Base-by-base conservation (phyloP, 2,797 vertebrate species). In the Oreonectes daqikongensis region DNA sequence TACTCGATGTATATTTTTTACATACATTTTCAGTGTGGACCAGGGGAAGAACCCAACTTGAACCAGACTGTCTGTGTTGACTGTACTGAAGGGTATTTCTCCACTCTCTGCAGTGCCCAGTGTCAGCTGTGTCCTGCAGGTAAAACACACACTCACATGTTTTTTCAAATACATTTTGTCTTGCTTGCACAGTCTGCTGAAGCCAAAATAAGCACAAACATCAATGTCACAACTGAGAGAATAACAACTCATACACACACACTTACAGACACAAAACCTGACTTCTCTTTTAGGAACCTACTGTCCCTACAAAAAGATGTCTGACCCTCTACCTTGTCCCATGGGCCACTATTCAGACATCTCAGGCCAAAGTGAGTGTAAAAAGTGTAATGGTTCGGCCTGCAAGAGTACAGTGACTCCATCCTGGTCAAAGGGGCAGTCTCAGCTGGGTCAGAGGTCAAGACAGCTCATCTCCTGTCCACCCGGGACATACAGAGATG, bases 121-220 rank as follows among this genome's bases (percentile, higher is more conserved):
- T 94, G 92, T 86, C 86, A 92, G 64, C 88, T 81, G 35, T 96
- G 94, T 87, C 92, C 92, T 17, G 84, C 90, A 91, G 95, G 96
- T 96, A 89, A 77, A 69, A 30, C 22, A 67, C 6, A 48, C 52
- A 22, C 38, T 64, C 72, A n/a, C 50, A 59, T 67, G 52, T 76
- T 78, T 83, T 80, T 83, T 83, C 72, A 85, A 69, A 44, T 77
- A 22, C 76, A 85, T 76, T 67, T 32, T 80, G 78, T 80, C 67
- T 60, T 44, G 30, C 60, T 79, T 77, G 77, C 74, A 71, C 79
- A n/a, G n/a, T n/a, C 77, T n/a, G 18, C 22, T 50, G 35, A 38
- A 38, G 32, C 9, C 55, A 40, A 63, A 75, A 55, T 73, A 61
- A 79, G 75, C 72, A 73, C 38, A 38, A 60, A 57, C 30, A 15